Evolutionary conservation across 2,113 vertebrate genomes (phyloP).

Genomic region (Miniopterus natalensis): DNA sequence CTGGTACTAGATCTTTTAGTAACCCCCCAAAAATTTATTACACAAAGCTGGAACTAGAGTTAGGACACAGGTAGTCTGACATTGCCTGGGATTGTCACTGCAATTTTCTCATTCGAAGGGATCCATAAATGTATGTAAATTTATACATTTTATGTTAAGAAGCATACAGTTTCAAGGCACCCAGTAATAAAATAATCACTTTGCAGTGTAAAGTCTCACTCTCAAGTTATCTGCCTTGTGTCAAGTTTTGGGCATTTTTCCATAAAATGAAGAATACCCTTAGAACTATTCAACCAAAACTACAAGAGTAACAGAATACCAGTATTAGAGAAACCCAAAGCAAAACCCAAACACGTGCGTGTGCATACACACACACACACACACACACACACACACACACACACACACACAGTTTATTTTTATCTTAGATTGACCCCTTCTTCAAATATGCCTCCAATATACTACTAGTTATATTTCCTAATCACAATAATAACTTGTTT

Average conservation of each 20-base stretch:
- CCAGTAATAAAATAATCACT: constrained; percentile 56
- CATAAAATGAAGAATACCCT: constrained; percentile 15
- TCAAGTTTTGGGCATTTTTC: constrained; percentile 52
- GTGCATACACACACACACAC: not conserved
- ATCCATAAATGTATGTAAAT: not conserved
- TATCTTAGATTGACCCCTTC: constrained; percentile 31
- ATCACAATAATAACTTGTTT: constrained; percentile 16
- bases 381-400: not conserved
- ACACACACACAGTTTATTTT: constrained; percentile 8
- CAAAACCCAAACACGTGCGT: not conserved
- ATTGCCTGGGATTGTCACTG: constrained; percentile 7
- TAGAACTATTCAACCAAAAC: constrained; percentile 50
- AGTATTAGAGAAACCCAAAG: constrained; percentile 38
- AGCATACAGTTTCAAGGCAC: not conserved
- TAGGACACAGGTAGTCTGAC: constrained; percentile 56
- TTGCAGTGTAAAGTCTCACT: constrained; percentile 34
- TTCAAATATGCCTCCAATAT: constrained; percentile 36
- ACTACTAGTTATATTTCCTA: constrained; percentile 42
- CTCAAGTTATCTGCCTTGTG: constrained; percentile 32
- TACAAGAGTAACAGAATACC: not conserved
- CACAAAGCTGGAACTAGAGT: constrained; percentile 36
- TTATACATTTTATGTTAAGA: constrained; percentile 55
- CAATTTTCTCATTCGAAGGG: constrained; percentile 30
- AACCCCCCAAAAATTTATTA: not conserved
- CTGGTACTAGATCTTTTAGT: constrained; percentile 23